These are phyloP conservation scores for Anabacerthia variegaticeps DNA, from an alignment of 2,797 vertebrate species.

Conservation along the genomic window DNA sequence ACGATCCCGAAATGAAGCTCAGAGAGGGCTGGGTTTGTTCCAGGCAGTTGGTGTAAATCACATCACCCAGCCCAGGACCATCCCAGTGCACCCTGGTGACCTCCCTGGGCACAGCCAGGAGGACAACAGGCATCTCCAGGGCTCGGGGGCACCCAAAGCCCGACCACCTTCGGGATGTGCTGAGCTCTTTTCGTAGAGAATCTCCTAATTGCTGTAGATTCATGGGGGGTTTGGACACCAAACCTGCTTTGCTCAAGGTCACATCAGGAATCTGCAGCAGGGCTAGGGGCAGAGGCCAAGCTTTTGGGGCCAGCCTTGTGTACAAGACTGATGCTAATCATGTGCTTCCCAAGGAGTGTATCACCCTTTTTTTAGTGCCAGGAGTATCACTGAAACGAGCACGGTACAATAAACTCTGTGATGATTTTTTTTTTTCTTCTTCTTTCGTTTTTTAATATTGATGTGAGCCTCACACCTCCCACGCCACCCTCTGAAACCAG, in stretches of 20 bases:
- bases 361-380: neutral
- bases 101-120: neutral
- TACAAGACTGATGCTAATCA: neutral
- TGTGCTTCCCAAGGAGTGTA: neutral
- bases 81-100: accelerated
- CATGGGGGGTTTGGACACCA: too few relatives aligned
- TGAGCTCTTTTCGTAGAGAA: accelerated
- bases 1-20: neutral
- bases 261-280: accelerated
- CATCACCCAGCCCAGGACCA: neutral
- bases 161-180: too few relatives aligned
- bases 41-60: accelerated
- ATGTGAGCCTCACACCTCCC: neutral
- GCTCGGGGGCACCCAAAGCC: neutral
- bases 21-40: neutral
- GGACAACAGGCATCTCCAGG: neutral
- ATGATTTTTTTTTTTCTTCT: neutral
- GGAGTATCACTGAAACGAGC: neutral
- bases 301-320: neutral
- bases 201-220: neutral
- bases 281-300: neutral
- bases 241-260: neutral
- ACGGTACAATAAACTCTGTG: neutral
- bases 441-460: neutral
- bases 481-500: neutral